Conservation (phyloP, 2,797 vertebrate species). For the Todus mexicanus region DNA sequence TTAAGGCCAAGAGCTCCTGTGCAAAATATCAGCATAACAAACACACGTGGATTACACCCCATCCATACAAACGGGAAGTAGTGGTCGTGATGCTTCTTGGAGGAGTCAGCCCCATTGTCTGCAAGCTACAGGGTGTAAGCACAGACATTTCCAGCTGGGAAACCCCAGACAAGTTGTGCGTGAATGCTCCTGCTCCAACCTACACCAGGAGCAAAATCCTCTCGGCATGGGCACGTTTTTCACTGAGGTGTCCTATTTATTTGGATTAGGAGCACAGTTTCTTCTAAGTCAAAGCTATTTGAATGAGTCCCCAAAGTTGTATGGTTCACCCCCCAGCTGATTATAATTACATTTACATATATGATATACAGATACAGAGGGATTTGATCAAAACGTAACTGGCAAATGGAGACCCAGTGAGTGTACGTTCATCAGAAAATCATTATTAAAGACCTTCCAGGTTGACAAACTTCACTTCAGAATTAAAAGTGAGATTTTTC, state of each 20-base stretch:
- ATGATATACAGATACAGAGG: neutral
- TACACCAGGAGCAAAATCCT: neutral
- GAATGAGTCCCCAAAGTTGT: neutral
- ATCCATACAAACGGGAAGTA: fast-evolving
- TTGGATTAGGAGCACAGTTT: neutral
- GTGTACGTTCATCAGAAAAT: conserved; percentile 33
- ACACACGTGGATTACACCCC: neutral
- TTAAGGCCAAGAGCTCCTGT: neutral
- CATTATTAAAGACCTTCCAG: conserved; percentile 32
- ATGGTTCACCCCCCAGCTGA: neutral
- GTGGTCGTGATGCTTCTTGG: neutral
- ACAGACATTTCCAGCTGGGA: neutral
- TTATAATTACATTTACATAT: conserved; percentile 37
- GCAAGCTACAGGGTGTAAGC: neutral
- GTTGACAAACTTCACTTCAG: conserved; percentile 37
- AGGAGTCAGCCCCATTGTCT: neutral
- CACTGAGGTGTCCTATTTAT: neutral
- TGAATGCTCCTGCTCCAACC: neutral
- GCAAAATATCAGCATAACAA: neutral
- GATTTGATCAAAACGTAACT: neutral
- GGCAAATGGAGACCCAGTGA: neutral
- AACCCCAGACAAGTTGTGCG: neutral
- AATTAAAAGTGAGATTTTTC: conserved; percentile 38
- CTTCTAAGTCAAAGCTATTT: neutral
- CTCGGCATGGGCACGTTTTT: neutral